Conservation (phyloP, 2,888 invertebrate species). For the Leptinotarsa rubiginosa region DNA sequence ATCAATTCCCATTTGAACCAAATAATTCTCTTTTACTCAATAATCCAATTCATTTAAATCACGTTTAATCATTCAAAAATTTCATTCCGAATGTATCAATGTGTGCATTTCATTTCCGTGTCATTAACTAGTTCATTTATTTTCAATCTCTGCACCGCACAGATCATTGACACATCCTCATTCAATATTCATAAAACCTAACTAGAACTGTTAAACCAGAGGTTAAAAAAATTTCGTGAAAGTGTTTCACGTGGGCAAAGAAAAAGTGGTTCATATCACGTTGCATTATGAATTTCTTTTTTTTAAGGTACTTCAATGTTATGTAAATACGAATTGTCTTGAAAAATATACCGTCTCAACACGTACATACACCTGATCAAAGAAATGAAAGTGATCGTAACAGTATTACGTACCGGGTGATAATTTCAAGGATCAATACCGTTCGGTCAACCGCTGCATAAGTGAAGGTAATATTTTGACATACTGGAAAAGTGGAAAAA, state of each 20-base stretch:
- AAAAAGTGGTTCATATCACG: constrained; percentile 11
- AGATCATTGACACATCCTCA: neutral
- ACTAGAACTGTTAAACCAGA: constrained; percentile 10
- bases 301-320: neutral
- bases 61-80: too few species aligned
- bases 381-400: neutral
- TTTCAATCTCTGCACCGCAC: too few species aligned
- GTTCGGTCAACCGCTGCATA: neutral
- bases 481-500: too few species aligned
- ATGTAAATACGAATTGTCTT: constrained; percentile 3
- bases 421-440: neutral
- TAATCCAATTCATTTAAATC: too few species aligned
- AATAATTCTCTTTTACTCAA: too few species aligned
- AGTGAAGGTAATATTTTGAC: too few species aligned
- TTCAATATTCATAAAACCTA: constrained; percentile 5
- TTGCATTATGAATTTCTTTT: constrained; percentile 16
- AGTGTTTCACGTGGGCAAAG: constrained; percentile 11
- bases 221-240: constrained; percentile 10
- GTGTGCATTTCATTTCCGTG: too few species aligned
- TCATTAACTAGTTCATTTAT: too few species aligned
- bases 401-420: neutral
- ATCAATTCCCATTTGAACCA: too few species aligned
- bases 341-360: neutral
- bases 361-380: constrained; percentile 1
- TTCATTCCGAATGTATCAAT: too few species aligned